phyloP scores from a whole-genome alignment of 2,113 vertebrate genomes.

The Garra rufa region DNA sequence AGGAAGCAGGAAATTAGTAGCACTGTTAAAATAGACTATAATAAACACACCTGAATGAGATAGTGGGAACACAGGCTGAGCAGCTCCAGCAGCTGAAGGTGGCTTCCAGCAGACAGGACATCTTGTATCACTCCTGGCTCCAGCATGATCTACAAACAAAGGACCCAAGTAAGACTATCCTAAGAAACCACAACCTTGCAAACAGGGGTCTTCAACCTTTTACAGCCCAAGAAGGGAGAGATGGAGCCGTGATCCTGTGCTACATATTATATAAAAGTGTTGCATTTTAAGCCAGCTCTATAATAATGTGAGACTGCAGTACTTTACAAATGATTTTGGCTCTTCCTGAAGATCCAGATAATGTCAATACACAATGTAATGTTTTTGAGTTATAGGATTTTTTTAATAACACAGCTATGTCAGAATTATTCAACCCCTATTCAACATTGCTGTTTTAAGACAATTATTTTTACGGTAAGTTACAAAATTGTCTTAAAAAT shows the following conservation, averaged over 20 bases:
- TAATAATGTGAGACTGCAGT: no score
- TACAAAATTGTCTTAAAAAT: no score
- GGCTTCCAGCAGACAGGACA: slow-evolving; percentile 94
- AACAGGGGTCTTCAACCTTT: not conserved
- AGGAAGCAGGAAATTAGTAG: not conserved
- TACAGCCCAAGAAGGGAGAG: not conserved
- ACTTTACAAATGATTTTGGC: no score
- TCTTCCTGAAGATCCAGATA: no score
- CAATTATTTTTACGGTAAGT: no score
- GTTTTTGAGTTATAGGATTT: no score
- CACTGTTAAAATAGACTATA: no score
- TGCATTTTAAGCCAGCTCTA: not conserved
- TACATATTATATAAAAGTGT: not conserved
- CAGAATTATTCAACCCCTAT: no score
- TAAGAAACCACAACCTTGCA: not conserved
- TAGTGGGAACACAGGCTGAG: slow-evolving; percentile 97
- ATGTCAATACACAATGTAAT: no score
- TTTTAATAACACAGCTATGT: no score
- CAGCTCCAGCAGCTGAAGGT: slow-evolving; percentile 95
- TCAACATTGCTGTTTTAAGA: no score
- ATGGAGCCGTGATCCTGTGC: not conserved
- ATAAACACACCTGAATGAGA: slow-evolving; percentile 88
- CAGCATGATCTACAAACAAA: slow-evolving; percentile 82
- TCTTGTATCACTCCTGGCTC: slow-evolving; percentile 95
- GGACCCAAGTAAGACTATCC: not conserved